A percentile compares a stretch with the other conserved stretches of the same genome.
phyloP scores from a whole-genome alignment of 2,888 invertebrate genomes.

The Capitulum mitella region DNA sequence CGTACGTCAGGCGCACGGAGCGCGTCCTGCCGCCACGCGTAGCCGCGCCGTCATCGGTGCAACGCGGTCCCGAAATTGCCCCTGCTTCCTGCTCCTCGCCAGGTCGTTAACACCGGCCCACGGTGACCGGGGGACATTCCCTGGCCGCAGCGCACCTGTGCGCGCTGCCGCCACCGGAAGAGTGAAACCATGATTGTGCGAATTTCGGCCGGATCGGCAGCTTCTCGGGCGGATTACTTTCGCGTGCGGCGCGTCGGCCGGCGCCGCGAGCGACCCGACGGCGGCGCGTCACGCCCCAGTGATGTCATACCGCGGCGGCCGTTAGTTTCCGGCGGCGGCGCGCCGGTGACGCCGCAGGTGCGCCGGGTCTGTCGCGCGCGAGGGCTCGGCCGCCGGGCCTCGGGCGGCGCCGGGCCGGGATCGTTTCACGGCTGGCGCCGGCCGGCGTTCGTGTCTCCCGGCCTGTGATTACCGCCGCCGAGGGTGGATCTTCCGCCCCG shows the following conservation, averaged over 20 bases:
- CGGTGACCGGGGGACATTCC: no score
- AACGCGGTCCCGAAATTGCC: no score
- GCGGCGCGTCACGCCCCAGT: neutral
- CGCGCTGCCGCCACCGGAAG: neutral
- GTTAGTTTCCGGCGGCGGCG: neutral
- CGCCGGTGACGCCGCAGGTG: neutral
- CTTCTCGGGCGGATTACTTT: neutral
- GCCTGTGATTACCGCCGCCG: neutral
- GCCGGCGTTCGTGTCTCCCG: neutral
- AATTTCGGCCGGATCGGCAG: neutral
- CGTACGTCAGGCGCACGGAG: no score
- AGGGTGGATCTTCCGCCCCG: conserved; percentile 31
- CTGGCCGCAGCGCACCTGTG: no score
- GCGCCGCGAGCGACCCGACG: neutral
- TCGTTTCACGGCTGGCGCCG: neutral
- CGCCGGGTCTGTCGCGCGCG: neutral
- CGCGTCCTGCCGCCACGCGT: no score
- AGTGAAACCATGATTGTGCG: neutral
- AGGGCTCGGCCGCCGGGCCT: neutral
- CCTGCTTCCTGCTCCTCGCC: no score
- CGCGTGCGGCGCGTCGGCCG: neutral
- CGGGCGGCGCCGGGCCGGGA: neutral
- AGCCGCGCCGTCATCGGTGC: no score
- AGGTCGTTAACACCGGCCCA: no score
- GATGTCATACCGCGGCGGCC: neutral